These are phyloP conservation scores for Linurgus olivaceus DNA, from an alignment of 2,797 vertebrate genomes.

Conservation along the genomic window DNA sequence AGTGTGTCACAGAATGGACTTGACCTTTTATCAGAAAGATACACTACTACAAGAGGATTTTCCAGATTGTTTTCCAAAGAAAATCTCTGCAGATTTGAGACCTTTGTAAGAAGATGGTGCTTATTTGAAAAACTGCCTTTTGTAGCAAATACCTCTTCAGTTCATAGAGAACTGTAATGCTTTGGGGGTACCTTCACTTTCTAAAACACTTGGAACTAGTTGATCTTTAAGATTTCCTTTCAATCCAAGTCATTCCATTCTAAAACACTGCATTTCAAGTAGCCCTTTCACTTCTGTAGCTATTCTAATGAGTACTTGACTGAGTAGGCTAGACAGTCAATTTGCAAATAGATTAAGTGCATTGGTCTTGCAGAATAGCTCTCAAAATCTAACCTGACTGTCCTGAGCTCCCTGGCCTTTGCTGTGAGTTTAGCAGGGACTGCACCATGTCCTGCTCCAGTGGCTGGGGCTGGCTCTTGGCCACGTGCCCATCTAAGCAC, in stretches of 20 bases:
- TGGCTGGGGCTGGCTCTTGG: background rate
- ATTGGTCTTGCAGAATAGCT: background rate
- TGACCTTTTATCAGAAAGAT: background rate
- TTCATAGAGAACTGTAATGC: background rate
- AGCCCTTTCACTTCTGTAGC: background rate
- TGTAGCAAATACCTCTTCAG: background rate
- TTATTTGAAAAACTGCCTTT: background rate
- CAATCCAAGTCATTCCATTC: background rate
- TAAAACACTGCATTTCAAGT: background rate
- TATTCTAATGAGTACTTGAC: background rate
- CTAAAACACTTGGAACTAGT: background rate
- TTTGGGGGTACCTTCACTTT: background rate
- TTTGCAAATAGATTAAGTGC: background rate
- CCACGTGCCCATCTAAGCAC: accelerated
- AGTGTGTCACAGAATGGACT: background rate
- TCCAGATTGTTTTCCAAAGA: background rate
- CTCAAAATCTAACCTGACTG: background rate
- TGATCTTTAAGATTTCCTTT: background rate
- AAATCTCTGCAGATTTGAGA: background rate
- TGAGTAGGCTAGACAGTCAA: background rate
- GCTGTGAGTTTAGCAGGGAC: background rate
- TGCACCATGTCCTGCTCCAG: background rate
- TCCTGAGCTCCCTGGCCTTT: background rate
- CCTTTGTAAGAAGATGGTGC: background rate
- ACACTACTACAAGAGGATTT: background rate